A percentile compares a stretch with the other conserved stretches of the same genome.
Conservation (phyloP, 1,140 invertebrate species). For the Planococcus citri region DNA sequence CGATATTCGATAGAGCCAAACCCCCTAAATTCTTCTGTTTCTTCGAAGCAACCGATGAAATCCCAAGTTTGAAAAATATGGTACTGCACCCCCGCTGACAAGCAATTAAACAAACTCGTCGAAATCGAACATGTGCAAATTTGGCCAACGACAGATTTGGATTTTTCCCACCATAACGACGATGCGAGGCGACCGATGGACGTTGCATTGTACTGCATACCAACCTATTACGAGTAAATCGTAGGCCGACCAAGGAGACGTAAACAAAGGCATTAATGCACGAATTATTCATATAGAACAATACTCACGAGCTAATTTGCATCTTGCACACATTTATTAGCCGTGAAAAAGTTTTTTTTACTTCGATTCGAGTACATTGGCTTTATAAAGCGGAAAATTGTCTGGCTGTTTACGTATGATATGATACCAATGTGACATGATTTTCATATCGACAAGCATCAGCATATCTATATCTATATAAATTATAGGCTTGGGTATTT, state of each 20-base stretch:
- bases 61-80: too few species aligned
- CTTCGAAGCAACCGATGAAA: too few species aligned
- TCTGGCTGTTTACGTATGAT: background rate
- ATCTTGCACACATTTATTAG: background rate
- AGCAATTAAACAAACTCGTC: too few species aligned
- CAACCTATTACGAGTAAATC: background rate
- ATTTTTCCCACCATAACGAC: background rate
- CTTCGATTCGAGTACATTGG: background rate
- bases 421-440: background rate
- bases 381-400: background rate
- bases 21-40: too few species aligned
- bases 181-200: background rate
- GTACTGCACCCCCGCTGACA: background rate
- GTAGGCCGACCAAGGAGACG: background rate
- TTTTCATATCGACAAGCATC: background rate
- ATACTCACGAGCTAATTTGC: slow-evolving; percentile 6
- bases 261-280: background rate
- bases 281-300: background rate
- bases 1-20: too few species aligned
- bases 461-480: background rate
- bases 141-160: background rate
- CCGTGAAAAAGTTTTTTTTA: too few species aligned
- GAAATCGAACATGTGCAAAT: background rate
- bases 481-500: background rate
- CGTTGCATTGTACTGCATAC: background rate